Evolutionary conservation across 2,888 invertebrate genomes (phyloP).

Genomic region (Limnephilus lunatus): DNA sequence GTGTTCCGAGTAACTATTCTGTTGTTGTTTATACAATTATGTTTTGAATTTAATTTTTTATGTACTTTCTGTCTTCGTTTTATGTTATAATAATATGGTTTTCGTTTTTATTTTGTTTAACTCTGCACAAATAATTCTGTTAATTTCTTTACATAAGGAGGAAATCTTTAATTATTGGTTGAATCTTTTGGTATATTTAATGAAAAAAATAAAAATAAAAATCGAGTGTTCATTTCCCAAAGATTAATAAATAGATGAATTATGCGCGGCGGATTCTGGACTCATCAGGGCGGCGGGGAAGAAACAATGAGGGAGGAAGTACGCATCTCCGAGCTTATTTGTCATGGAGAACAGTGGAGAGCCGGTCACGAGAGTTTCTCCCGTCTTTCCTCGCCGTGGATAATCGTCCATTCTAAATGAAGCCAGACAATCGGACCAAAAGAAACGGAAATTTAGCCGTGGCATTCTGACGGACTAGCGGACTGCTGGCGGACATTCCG

Average conservation of each 20-base stretch:
- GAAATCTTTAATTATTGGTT: too few relatives aligned
- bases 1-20: too few relatives aligned
- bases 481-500: constrained; percentile 23
- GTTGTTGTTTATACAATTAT: too few relatives aligned
- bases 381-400: constrained; percentile 36
- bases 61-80: too few relatives aligned
- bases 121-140: too few relatives aligned
- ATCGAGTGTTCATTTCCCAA: too few relatives aligned
- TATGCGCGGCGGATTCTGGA: constrained; percentile 28
- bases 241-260: background rate
- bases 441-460: constrained; percentile 7
- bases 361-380: constrained; percentile 31
- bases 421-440: constrained; percentile 39
- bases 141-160: too few relatives aligned
- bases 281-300: constrained; percentile 33
- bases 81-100: too few relatives aligned
- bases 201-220: too few relatives aligned
- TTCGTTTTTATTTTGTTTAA: too few relatives aligned
- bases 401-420: constrained; percentile 40
- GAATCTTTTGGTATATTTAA: too few relatives aligned
- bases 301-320: constrained; percentile 46
- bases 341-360: constrained; percentile 47
- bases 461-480: background rate
- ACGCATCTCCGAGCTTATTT: constrained; percentile 48
- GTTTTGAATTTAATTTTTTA: too few relatives aligned